Conservation (phyloP, 2,113 vertebrate species). For the Channa maculata region DNA sequence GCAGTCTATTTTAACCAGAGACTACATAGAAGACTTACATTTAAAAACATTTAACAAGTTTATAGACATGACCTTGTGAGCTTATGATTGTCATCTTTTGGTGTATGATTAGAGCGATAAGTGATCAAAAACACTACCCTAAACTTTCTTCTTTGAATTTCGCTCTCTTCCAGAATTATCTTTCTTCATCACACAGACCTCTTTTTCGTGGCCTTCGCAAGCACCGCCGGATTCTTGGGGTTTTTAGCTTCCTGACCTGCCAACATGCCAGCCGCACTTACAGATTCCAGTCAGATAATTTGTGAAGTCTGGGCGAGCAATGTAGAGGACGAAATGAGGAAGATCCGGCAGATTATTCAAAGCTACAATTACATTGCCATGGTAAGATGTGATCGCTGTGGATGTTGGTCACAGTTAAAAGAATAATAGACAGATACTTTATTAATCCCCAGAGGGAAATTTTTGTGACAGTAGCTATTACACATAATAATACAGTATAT, state of each 20-base stretch:
- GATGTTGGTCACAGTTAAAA: not conserved
- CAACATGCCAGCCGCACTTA: constrained; percentile 97
- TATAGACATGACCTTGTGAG: too few species aligned
- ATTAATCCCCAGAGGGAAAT: too few species aligned
- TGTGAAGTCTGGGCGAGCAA: constrained; percentile 99
- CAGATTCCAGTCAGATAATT: constrained; percentile 98
- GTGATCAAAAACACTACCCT: too few species aligned
- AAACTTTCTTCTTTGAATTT: too few species aligned
- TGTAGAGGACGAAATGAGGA: constrained; percentile 98
- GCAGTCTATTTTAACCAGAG: too few species aligned
- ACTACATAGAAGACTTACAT: too few species aligned
- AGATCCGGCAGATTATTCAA: constrained; percentile 95
- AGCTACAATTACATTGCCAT: constrained; percentile 98
- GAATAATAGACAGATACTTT: too few species aligned
- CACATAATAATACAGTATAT: too few species aligned
- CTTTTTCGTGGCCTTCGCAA: not conserved
- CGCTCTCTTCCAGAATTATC: constrained; percentile 16
- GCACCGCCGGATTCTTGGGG: constrained; percentile 52
- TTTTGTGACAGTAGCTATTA: too few species aligned
- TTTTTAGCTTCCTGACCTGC: constrained; percentile 66
- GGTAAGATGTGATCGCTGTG: constrained; percentile 76
- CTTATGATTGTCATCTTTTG: too few species aligned
- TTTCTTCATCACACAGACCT: constrained; percentile 5
- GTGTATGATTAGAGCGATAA: too few species aligned
- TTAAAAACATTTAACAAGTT: too few species aligned